Evolutionary conservation across 2,888 invertebrate genomes (phyloP).

Genomic region (Monoplex corrugatus): DNA sequence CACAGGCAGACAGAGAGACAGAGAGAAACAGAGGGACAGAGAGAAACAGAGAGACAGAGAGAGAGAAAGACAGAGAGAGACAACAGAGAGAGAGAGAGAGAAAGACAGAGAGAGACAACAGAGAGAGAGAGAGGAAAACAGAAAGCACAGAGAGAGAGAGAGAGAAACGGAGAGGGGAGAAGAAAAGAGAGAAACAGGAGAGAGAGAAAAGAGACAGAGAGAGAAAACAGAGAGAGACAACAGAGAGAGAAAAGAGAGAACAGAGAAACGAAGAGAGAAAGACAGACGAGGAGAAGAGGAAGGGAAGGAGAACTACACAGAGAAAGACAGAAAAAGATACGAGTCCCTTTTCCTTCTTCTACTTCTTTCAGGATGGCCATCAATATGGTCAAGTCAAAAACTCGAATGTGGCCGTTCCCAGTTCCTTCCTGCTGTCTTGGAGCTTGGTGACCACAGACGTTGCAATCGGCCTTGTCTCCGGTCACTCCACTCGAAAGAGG

Average conservation of each 20-base stretch:
- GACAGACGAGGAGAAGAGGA: neutral
- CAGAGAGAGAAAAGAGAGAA: neutral
- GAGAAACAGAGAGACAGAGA: neutral
- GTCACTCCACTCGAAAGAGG: no score
- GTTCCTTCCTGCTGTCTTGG: no score
- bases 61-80: constrained; percentile 11
- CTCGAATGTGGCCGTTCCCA: no score
- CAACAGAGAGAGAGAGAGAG: neutral
- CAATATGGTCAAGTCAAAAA: no score
- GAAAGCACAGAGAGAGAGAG: neutral
- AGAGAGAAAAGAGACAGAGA: neutral
- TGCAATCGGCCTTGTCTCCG: no score
- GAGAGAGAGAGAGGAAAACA: neutral
- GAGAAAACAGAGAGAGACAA: neutral
- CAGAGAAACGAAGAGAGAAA: neutral
- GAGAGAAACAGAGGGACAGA: neutral
- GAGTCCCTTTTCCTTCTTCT: no score
- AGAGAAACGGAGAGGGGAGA: neutral
- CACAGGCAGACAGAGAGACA: neutral
- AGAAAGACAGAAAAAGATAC: neutral
- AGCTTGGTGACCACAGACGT: no score
- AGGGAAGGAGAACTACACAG: neutral
- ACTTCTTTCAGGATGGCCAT: no score
- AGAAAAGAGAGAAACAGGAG: neutral
- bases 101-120: neutral